Base-by-base conservation (phyloP, 2,113 vertebrate species). In the Arothron firmamentum region DNA sequence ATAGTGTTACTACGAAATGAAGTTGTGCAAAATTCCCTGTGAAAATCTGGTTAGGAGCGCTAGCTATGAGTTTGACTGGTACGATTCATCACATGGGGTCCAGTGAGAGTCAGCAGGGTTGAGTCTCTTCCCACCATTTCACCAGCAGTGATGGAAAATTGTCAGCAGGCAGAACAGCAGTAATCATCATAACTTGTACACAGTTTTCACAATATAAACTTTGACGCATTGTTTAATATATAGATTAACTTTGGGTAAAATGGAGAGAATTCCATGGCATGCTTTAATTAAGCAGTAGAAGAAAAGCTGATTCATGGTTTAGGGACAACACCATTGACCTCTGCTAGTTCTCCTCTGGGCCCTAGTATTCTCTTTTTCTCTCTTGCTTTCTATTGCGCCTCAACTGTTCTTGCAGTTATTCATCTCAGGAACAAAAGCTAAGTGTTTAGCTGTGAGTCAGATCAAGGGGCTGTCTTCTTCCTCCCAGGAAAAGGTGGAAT, bases 361-460 rank as follows among this genome's bases (percentile, higher is more conserved):
- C 78, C 5, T 25, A 5, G 25, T 25, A 3, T 25, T 48, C 52
- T 76, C 56, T 62, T 70, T 66, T n/a, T 68, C 66, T 59, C 61
- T 70, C 71, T 66, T 63, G 59, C 62, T 61, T 73, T 67, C 72
- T 55, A 70, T 18, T 55, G 59, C 72, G 79, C 79, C 83, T 71
- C 72, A 52, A 15, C 72, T 81, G 70, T 65, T 63, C 73, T 62
- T 63, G 67, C 74, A 75, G 78, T 90, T 86, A 70, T 88, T 89
- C 87, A 87, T 88, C 85, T 87, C 59, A 7, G 70, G 83, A 90
- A 92, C 91, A 92, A 91, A 91, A 90, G 88, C 86, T 86, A 88
- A 89, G 85, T 92, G 89, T 91, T 90, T 88, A 82, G 71, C 87
- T 88, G 83, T 50, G 80, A 87, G 79, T 71, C 72, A 88, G 88